These are phyloP conservation scores for Delphinapterus leucas DNA, from an alignment of 2,113 vertebrate genomes.

Conservation along the genomic window DNA sequence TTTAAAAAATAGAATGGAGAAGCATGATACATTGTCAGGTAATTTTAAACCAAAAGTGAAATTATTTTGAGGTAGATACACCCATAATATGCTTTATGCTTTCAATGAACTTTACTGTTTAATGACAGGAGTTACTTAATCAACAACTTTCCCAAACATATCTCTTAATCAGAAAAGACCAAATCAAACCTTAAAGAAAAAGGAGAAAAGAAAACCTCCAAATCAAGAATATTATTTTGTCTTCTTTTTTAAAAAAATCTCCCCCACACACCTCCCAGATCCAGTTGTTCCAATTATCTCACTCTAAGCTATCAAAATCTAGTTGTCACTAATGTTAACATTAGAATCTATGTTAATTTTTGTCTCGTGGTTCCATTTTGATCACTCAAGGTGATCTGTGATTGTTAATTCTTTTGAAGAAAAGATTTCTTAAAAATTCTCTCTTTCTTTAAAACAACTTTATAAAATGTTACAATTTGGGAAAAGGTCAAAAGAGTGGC, in stretches of 20 bases:
- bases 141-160: not conserved
- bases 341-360: not conserved
- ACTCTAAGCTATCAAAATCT: not conserved
- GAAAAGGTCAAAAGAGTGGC: not conserved
- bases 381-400: not conserved
- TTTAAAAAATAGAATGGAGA: conserved; percentile 21
- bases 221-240: not conserved
- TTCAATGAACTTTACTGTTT: not conserved
- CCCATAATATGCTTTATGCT: not conserved
- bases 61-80: not conserved
- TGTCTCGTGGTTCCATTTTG: not conserved
- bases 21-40: not conserved
- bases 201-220: not conserved
- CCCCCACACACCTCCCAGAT: not conserved
- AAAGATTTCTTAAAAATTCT: not conserved
- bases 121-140: not conserved
- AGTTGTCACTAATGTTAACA: not conserved
- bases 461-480: not conserved
- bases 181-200: not conserved
- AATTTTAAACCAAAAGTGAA: conserved; percentile 5
- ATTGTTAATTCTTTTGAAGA: not conserved
- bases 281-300: not conserved
- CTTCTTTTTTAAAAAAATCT: not conserved
- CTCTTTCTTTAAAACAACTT: not conserved
- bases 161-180: not conserved